A percentile compares a stretch with the other conserved stretches of the same genome.
Evolutionary conservation across 2,113 vertebrate genomes (phyloP).

Genomic region (Zosterops borbonicus): DNA sequence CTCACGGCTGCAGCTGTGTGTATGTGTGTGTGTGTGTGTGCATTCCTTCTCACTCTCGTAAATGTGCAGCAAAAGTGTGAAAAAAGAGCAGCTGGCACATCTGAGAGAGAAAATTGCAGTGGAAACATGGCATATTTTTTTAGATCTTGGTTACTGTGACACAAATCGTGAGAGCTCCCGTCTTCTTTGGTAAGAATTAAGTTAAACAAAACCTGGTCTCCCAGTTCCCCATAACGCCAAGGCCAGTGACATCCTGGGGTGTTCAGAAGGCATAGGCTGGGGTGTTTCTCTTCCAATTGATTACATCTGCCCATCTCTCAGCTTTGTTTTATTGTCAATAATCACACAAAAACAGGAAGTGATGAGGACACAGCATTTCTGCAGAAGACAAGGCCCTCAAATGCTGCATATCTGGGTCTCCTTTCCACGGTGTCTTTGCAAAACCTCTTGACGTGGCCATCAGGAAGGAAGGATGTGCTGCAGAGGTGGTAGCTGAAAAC

Average conservation of each 20-base stretch:
- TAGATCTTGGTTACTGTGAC: background rate
- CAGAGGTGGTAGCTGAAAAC: background rate
- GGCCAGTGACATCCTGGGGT: background rate
- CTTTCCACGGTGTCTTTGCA: background rate
- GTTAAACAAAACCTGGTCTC: background rate
- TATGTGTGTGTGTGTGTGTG: conserved; percentile 5
- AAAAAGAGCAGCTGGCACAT: conserved; percentile 67
- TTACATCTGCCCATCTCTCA: background rate
- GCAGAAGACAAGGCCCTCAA: background rate
- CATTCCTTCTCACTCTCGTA: conserved; percentile 65
- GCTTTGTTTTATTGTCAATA: background rate
- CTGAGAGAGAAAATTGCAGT: conserved; percentile 58
- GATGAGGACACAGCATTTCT: background rate
- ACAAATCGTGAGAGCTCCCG: background rate
- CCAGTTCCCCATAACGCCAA: background rate
- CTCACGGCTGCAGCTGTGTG: conserved; percentile 57
- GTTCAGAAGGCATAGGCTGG: background rate
- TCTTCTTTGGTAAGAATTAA: background rate
- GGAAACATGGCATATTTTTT: conserved; percentile 27
- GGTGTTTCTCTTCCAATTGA: background rate
- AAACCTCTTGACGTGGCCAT: background rate
- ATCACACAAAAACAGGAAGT: background rate
- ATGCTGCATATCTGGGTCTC: fast-evolving
- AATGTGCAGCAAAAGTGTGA: conserved; percentile 73
- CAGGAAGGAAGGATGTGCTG: background rate